Evolutionary conservation across 2,797 vertebrate genomes (phyloP).

Genomic region (Rhadinocentrus ornatus): DNA sequence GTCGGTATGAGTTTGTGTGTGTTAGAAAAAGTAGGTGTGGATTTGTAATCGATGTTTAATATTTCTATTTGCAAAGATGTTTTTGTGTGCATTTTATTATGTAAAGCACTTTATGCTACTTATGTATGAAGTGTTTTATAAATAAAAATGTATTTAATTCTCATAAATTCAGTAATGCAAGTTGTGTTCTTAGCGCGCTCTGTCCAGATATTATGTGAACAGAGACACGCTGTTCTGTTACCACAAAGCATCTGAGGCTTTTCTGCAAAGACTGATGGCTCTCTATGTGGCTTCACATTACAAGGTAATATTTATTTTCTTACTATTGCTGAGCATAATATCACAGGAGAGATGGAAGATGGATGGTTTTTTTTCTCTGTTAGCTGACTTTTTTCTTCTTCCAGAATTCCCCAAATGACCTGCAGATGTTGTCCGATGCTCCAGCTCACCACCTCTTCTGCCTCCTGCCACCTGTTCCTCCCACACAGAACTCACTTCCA

Average conservation of each 20-base stretch:
- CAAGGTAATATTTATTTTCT: slow-evolving; percentile 83
- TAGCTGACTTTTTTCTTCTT: slow-evolving; percentile 28
- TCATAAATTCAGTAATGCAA: neutral
- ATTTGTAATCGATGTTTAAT: no score
- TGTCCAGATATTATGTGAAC: slow-evolving; percentile 93
- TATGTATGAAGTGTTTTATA: no score
- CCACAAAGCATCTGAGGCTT: slow-evolving; percentile 95
- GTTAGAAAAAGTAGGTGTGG: no score
- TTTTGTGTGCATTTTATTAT: no score
- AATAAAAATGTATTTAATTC: no score
- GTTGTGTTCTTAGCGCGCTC: slow-evolving; percentile 74
- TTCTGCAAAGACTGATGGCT: slow-evolving; percentile 95
- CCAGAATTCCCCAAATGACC: slow-evolving; percentile 97
- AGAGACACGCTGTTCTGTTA: slow-evolving; percentile 98
- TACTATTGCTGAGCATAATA: neutral
- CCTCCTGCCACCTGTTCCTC: slow-evolving; percentile 92
- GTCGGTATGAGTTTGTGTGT: no score
- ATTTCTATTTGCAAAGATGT: no score
- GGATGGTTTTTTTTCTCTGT: neutral
- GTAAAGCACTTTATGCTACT: no score
- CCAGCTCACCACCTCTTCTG: slow-evolving; percentile 98
- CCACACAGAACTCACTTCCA: slow-evolving; percentile 94
- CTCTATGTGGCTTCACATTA: slow-evolving; percentile 98
- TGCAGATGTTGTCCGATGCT: slow-evolving; percentile 97
- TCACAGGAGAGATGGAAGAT: no score